Base-by-base conservation (phyloP, 2,888 invertebrate genomes). In the Dryadula phaetusa region DNA sequence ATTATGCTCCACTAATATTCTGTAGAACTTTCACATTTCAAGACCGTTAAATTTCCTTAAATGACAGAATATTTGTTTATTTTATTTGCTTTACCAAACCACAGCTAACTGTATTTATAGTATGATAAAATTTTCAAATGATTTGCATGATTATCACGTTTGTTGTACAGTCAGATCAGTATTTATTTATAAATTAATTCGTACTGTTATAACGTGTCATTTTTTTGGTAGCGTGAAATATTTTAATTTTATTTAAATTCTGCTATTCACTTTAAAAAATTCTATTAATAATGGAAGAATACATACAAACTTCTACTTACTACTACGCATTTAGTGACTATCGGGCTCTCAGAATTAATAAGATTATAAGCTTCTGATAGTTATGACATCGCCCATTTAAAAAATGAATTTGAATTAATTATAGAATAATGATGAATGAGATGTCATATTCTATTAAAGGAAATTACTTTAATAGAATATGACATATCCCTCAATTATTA, bases 11-110 rank as follows among this genome's bases (percentile, higher is more conserved):
- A 63, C 32, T 66, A 64, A 61, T 67, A 56, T 44, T 28, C 18
- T 16, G 20, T 42, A 37, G 56, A 53, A 70, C 61, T 77, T 76
- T 77, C 75, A 71, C 77, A 72, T 54, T 63, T 32, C 32, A 32
- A 69, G 56, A 77, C 79, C 76, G 77, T 80, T 82, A 77, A 70
- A 61, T 75, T 74, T 75, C 74, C 74, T 75, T 71, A 70, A 75
- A 73, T 64, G 72, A 76, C 66, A 68, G 74, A 74, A 76, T 76
- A 68, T 69, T 75, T 61, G n/a, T 70, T 72, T 70, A 69, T 71
- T 62, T 66, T 56, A 71, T 67, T 67, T 69, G 56, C 62, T 70
- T 66, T 73, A 74, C 72, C 72, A 78, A 76, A 73, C 73, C 72
- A 68, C 72, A 75, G 72, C 75, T 70, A 70, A 73, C 64, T 69